Evolutionary conservation across 2,888 invertebrate genomes (phyloP), one percentile per base, ranked within the genome.

Genomic region (Adineta ricciae): DNA sequence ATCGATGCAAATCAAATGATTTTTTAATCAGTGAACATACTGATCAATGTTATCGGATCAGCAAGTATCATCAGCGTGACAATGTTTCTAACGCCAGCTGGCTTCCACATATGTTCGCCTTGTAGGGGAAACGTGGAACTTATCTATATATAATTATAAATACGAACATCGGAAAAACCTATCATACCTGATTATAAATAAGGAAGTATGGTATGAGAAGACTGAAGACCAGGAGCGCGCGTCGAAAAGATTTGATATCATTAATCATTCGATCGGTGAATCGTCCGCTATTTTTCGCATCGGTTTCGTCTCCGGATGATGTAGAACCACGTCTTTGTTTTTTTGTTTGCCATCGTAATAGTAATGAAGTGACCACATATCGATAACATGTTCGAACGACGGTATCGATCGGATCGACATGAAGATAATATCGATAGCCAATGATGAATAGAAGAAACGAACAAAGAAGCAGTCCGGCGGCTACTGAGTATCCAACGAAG

Each of bases 141-240:
- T 90, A 91, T 91, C 91, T 92, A 87, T 27, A 88, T 49, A 19
- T 24, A 27, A 50, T 50, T 50, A 50, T 3, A 9, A 3, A 50
- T 9, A 9, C 16, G 2, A 19, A 19, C 19, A 50, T 2, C 19
- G 19, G 19, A 19, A 50, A 50, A 9, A 50, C 19, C 19, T 50
- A 50, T 64, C 83, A 73, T 88, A 91, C 91, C 90, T 92, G 92
- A 87, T 91, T 91, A 87, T 91, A 92, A 0, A 91, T 90, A 50
- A 91, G 88, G 91, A 91, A 92, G 87, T 91, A 92, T 8, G 92
- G 92, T 85, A 92, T 88, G 9, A 92, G 88, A 3, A 90, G 88
- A 11, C 89, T 86, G 87, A 92, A 91, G 19, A 92, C 90, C 83
- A 88, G 86, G 21, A 91, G 85, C 14, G 91, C 89, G 86, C 89